Percentiles rank a stretch among this genome's conserved stretches.
Conservation (phyloP, 1,140 invertebrate genomes). For the Mya arenaria region DNA sequence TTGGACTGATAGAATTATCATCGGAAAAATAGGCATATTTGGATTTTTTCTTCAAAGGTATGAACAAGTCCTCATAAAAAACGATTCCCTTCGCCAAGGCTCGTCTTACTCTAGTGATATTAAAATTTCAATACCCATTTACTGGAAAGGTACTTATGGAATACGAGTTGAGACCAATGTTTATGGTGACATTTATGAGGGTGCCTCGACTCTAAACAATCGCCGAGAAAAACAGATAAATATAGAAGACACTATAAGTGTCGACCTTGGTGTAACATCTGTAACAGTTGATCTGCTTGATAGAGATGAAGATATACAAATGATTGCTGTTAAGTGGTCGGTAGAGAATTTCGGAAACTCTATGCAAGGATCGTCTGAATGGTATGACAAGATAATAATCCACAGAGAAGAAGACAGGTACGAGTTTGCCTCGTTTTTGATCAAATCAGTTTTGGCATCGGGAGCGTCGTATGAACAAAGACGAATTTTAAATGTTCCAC, state of each 20-base stretch:
- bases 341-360: slow-evolving; percentile 28
- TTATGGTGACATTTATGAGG: not conserved
- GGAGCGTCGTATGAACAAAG: not conserved
- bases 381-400: not conserved
- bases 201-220: not conserved
- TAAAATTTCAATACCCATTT: not conserved
- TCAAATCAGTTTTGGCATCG: not conserved
- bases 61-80: not conserved
- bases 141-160: not conserved
- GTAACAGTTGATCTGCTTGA: not conserved
- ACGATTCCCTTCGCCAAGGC: not conserved
- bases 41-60: not conserved
- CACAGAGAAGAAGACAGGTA: not conserved
- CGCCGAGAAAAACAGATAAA: not conserved
- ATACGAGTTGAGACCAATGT: not conserved
- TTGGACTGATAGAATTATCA: not conserved
- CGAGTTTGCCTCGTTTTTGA: too few relatives aligned
- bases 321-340: not conserved
- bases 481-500: not conserved
- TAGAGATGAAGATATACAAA: not conserved
- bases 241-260: not conserved
- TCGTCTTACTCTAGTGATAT: not conserved
- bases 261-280: not conserved
- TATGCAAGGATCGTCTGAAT: not conserved
- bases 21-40: not conserved